Conservation (phyloP, 2,888 invertebrate genomes). For the Lutraria lutraria region DNA sequence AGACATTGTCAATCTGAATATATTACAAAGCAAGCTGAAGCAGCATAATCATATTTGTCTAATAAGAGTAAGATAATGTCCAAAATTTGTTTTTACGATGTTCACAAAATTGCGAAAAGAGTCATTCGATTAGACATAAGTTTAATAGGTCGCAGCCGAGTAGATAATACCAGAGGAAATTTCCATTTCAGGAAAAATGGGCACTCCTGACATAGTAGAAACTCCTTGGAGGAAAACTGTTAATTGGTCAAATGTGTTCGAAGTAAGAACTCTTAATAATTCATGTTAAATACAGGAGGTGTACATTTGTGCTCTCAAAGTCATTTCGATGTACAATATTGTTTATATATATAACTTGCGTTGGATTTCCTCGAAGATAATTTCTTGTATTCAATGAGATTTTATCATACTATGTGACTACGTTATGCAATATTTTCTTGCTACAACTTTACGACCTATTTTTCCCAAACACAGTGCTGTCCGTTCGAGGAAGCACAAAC, state of each 20-base stretch:
- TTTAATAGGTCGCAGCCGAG: too few species aligned
- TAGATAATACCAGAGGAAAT: not conserved
- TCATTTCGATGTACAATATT: not conserved
- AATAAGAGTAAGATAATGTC: too few species aligned
- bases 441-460: not conserved
- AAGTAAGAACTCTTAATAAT: not conserved
- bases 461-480: not conserved
- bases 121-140: too few species aligned
- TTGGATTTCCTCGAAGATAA: not conserved
- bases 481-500: too few species aligned
- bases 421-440: too few species aligned
- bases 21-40: too few species aligned
- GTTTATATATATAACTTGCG: not conserved
- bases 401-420: too few species aligned
- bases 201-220: not conserved
- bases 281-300: not conserved
- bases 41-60: too few species aligned
- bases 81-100: too few species aligned
- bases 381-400: not conserved
- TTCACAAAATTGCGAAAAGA: too few species aligned
- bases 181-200: conserved; percentile 9
- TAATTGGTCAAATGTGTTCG: conserved; percentile 22
- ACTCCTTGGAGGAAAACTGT: conserved; percentile 29
- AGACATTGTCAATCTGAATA: too few species aligned
- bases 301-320: not conserved